phyloP scores from a whole-genome alignment of 2,888 invertebrate species.

The Tachina grossa region DNA sequence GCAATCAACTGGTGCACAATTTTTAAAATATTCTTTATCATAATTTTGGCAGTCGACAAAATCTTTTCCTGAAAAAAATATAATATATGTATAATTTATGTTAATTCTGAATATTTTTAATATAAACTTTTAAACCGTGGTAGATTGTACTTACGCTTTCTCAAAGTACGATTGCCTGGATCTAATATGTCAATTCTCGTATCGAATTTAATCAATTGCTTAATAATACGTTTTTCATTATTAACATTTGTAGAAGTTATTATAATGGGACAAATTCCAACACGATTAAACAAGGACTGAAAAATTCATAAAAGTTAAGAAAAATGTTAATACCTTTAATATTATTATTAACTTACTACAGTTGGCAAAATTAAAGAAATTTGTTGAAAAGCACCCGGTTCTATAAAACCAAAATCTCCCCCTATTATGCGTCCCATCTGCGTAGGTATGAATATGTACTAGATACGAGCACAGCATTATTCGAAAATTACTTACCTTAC shows the following conservation, averaged over 20 bases:
- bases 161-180: conserved; percentile 73
- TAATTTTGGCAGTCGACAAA: conserved; percentile 78
- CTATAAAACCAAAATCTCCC: conserved; percentile 79
- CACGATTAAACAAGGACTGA: conserved; percentile 80
- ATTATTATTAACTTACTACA: conserved; percentile 74
- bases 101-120: neutral
- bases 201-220: conserved; percentile 76
- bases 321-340: neutral
- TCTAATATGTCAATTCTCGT: conserved; percentile 78
- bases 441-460: neutral
- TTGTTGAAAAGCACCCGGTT: conserved; percentile 75
- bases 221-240: conserved; percentile 71
- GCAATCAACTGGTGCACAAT: conserved; percentile 84
- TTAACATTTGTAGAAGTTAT: conserved; percentile 74
- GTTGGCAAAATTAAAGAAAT: conserved; percentile 81
- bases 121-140: neutral
- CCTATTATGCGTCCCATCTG: conserved; percentile 78
- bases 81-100: neutral
- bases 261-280: conserved; percentile 78
- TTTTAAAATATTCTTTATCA: conserved; percentile 83
- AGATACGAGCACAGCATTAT: neutral
- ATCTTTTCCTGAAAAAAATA: conserved; percentile 68
- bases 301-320: neutral
- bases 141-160: conserved; percentile 67
- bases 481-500: conserved; percentile 67